phyloP scores from a whole-genome alignment of 2,797 vertebrate species.

The Macropus fuliginosus region DNA sequence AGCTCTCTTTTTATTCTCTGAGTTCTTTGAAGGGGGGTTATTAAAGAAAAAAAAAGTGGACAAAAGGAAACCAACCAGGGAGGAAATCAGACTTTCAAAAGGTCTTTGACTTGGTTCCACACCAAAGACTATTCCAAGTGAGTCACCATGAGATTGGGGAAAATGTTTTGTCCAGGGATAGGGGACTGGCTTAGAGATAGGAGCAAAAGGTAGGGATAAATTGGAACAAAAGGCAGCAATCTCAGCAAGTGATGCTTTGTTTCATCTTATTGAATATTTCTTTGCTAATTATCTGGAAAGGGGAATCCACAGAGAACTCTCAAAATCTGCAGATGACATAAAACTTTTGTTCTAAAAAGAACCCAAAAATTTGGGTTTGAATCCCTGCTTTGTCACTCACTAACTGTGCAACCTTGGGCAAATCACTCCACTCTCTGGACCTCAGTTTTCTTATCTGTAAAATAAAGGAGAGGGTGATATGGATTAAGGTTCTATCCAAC shows the following conservation, averaged over 20 bases:
- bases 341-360: not conserved
- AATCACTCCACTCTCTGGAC: not conserved
- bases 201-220: slow-evolving; percentile 37
- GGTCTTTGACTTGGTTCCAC: slow-evolving; percentile 47
- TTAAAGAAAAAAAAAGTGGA: not conserved
- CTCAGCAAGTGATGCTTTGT: not conserved
- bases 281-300: not conserved
- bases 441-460: not conserved
- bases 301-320: not conserved
- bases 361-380: not conserved
- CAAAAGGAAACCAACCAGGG: slow-evolving; percentile 41
- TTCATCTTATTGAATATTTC: not conserved
- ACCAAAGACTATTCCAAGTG: slow-evolving; percentile 40
- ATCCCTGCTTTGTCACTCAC: not conserved
- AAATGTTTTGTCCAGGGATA: slow-evolving; percentile 40
- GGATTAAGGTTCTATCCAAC: not conserved
- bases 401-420: not conserved
- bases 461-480: not conserved
- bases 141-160: slow-evolving; percentile 45
- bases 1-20: slow-evolving; percentile 56
- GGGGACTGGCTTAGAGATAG: slow-evolving; percentile 35
- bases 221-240: not conserved
- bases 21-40: not conserved
- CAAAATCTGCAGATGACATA: not conserved
- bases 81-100: slow-evolving; percentile 47